These are phyloP conservation scores for Camponotus vicinus DNA, from an alignment of 1,140 invertebrate genomes.

Conservation along the genomic window DNA sequence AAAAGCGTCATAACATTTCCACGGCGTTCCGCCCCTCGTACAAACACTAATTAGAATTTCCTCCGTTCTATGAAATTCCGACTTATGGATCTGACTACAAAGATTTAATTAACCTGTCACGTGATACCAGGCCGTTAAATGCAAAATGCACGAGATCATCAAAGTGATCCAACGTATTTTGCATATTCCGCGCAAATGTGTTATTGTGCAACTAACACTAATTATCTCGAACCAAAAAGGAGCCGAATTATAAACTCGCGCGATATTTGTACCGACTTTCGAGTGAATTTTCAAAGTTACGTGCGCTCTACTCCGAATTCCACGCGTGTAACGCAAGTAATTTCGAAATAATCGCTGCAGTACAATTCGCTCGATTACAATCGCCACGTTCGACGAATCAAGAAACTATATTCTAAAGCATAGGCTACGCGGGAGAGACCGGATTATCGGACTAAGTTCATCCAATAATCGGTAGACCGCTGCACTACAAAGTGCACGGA, in stretches of 20 bases:
- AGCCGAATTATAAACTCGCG: not conserved
- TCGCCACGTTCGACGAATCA: constrained; percentile 41
- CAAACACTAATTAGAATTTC: constrained; percentile 72
- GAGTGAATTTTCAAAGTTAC: constrained; percentile 29
- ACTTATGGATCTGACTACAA: constrained; percentile 65
- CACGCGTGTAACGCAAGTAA: not conserved
- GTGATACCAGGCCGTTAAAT: constrained; percentile 58
- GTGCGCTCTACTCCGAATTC: not conserved
- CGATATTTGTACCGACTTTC: not conserved
- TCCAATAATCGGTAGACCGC: constrained; percentile 67
- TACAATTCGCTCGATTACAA: constrained; percentile 16
- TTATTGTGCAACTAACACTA: constrained; percentile 9
- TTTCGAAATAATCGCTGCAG: not conserved
- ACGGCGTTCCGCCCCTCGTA: constrained; percentile 37
- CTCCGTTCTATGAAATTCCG: constrained; percentile 57
- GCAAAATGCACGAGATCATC: constrained; percentile 45
- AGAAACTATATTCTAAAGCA: constrained; percentile 45
- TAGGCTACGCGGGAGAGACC: not conserved
- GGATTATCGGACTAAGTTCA: constrained; percentile 62
- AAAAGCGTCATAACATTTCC: constrained; percentile 64
- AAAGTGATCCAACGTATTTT: constrained; percentile 40
- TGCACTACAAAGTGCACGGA: constrained; percentile 43
- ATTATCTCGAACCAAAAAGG: constrained; percentile 50
- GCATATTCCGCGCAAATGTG: not conserved
- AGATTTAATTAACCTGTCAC: constrained; percentile 75